Conservation (phyloP, 2,888 invertebrate species). For the Acleris laterana region DNA sequence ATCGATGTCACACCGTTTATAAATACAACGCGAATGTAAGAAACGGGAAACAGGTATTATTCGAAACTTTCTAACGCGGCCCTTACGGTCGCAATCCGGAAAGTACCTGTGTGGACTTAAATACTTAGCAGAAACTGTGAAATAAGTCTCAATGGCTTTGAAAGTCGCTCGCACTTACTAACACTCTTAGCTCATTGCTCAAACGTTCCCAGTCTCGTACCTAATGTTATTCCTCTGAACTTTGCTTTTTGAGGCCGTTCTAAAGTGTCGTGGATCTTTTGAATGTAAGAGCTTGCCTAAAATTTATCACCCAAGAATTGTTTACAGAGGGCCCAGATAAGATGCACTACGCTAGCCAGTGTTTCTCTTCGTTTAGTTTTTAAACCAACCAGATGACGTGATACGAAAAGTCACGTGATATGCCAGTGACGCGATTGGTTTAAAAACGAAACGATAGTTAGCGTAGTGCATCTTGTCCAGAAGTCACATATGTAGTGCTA, state of each 20-base stretch:
- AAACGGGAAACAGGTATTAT: background rate
- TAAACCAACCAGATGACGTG: too few species aligned
- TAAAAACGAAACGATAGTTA: too few species aligned
- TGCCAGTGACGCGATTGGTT: too few species aligned
- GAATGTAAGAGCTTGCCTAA: slow-evolving; percentile 43
- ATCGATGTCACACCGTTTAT: background rate
- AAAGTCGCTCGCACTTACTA: slow-evolving; percentile 15
- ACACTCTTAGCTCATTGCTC: slow-evolving; percentile 9
- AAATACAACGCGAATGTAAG: background rate
- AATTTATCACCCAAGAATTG: too few species aligned
- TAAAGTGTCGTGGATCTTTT: slow-evolving; percentile 47
- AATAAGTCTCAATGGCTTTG: slow-evolving; percentile 17
- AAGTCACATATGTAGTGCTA: too few species aligned
- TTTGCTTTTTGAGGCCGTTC: slow-evolving; percentile 47
- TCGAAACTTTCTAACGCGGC: background rate
- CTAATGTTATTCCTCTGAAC: slow-evolving; percentile 38
- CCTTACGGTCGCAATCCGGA: background rate
- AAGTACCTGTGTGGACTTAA: slow-evolving; percentile 18
- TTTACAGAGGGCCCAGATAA: too few species aligned
- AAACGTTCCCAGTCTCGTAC: background rate
- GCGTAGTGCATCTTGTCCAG: too few species aligned
- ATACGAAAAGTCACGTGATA: too few species aligned
- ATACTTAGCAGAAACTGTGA: slow-evolving; percentile 17
- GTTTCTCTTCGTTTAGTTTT: too few species aligned
- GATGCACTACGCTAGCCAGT: too few species aligned